phyloP scores from a whole-genome alignment of 2,888 invertebrate species.

The Crocallis elinguaria region DNA sequence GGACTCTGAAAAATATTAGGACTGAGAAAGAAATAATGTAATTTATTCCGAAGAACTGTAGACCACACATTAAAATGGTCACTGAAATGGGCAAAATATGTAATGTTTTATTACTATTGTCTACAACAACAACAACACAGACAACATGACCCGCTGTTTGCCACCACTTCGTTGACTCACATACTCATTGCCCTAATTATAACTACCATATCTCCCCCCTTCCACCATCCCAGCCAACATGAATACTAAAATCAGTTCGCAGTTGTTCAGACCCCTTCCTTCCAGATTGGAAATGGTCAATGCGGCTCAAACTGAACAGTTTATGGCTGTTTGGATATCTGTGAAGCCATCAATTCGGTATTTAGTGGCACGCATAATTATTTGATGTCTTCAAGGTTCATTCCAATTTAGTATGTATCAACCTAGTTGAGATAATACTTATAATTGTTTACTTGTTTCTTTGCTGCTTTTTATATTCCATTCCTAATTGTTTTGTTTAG shows the following conservation, averaged over 20 bases:
- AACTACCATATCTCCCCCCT: slow-evolving; percentile 4
- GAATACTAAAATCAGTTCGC: slow-evolving; percentile 20
- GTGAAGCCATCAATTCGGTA: slow-evolving; percentile 7
- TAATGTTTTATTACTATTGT: too few species aligned
- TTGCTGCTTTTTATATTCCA: not conserved
- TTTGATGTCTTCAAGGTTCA: slow-evolving; percentile 8
- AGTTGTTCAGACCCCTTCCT: slow-evolving; percentile 23
- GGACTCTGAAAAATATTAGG: too few species aligned
- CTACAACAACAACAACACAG: too few species aligned
- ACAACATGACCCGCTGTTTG: too few species aligned
- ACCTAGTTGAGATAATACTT: not conserved
- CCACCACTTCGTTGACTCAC: too few species aligned
- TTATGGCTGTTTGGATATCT: not conserved
- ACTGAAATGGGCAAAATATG: too few species aligned
- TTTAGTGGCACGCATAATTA: slow-evolving; percentile 5
- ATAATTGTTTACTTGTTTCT: not conserved
- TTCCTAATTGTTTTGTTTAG: not conserved
- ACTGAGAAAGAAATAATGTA: too few species aligned
- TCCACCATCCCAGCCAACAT: slow-evolving; percentile 4
- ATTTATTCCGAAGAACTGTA: too few species aligned
- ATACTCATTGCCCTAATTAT: not conserved
- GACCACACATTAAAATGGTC: too few species aligned
- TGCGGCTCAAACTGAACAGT: slow-evolving; percentile 23
- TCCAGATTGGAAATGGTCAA: slow-evolving; percentile 23
- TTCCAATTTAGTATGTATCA: not conserved